Evolutionary conservation across 1,140 invertebrate species (phyloP), one percentile per base, ranked within the genome.

Genomic region (Procambarus virginalis): DNA sequence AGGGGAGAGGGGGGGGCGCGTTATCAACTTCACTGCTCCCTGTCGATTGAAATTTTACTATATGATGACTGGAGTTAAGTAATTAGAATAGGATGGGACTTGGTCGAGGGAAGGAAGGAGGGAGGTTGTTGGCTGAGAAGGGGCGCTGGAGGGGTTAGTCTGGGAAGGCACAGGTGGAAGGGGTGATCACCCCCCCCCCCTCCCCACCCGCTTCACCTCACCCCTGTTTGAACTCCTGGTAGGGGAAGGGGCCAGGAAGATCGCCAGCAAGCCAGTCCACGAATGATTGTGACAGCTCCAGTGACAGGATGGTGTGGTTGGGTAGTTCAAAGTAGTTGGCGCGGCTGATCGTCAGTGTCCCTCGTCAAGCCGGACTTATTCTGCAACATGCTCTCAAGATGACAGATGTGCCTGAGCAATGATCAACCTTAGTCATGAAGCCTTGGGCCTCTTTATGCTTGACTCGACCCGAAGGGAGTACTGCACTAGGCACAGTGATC

Each of bases 31-130:
- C 14, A 73, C 68, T 73, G 68, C 68, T n/a, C 48, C 79, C 79
- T 60, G 51, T 81, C 79, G 79, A 81, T 81, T 81, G 79, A 81
- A 81, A 55, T 81, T 79, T 81, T 81, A 81, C 79, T 51, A n/a
- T 81, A n/a, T 81, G 79, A 81, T 81, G 79, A 22, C 10, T 58
- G 51, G 79, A 81, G 55, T 60, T 81, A 60, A 81, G 51, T 60
- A 81, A 81, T 81, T 81, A 81, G 79, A 60, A 81, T 81, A 34
- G 55, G 79, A 81, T 81, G 79, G 3, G 79, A 60, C 55, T 81
- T 58, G 34, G 51, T 14, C 48, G 34, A 49, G 77, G 79, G 0
- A 20, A 55, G 51, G n/a, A 22, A 34, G 51, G 22, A n/a, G 79
- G 79, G 55, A 49, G n/a, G 6, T 5, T 78, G 17, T 78, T n/a